Base-by-base conservation (phyloP, 2,888 invertebrate species). In the Platypus cylindrus region DNA sequence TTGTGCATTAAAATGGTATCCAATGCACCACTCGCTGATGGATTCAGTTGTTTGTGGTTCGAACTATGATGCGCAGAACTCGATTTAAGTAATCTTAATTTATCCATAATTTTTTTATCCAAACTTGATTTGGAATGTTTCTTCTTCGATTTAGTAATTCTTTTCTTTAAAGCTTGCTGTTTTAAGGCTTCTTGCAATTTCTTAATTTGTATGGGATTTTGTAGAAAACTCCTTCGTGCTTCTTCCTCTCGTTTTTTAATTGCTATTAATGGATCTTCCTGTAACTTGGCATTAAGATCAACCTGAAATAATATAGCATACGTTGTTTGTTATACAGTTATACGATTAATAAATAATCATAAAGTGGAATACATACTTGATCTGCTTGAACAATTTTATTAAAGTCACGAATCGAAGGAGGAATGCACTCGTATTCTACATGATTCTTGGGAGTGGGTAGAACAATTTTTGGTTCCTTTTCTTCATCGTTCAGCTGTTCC, bases 231-330 rank as follows among this genome's bases (percentile, higher is more conserved):
- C 38, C 79, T 76, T 24, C 84, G 67, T 0, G 84, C 81, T 53
- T 94, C 91, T 55, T 90, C 77, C 63, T 94, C 93, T 35, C 83
- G 74, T 54, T 89, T 84, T 51, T 82, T 85, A 5, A 95, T 93
- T 3, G 82, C 71, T 55, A 87, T 77, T 23, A 95, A 61, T 1
- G 95, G 95, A 67, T 95, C 95, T 60, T 95, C 94, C 55, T 91
- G 75, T 43, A 91, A 70, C 63, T 94, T 94, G 13, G 89, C 73
- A 28, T 75, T 78, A 52, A 91, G 67, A 58, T 94, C 93, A 8
- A 91, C 83, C 63, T 86, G 79, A 34, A 76, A 71, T 20, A n/a
- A n/a, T n/a, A n/a, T n/a, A n/a, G n/a, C n/a, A n/a, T n/a, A n/a
- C n/a, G n/a, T n/a, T n/a, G n/a, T n/a, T n/a, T n/a, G n/a, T n/a